These are phyloP conservation scores for Acromyrmex echinatior DNA, from an alignment of 1,140 invertebrate species.

Conservation along the genomic window DNA sequence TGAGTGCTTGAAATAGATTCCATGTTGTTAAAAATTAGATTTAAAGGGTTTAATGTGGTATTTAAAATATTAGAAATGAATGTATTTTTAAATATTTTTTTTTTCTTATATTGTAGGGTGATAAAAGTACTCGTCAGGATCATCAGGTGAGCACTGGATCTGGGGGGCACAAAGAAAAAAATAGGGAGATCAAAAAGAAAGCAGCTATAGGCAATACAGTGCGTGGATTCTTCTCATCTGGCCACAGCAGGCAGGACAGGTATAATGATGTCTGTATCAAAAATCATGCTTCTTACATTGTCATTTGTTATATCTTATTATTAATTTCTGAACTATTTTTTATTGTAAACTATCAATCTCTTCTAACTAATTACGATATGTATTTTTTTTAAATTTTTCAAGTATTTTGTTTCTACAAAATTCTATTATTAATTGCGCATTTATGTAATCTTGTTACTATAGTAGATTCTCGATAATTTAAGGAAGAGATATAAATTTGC, in stretches of 20 bases:
- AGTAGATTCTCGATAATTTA: conserved; percentile 18
- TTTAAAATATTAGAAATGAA: neutral
- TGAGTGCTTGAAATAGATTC: neutral
- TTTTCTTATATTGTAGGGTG: conserved; percentile 75
- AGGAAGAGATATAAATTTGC: neutral
- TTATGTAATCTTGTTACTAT: conserved; percentile 29
- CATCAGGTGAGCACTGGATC: conserved; percentile 82
- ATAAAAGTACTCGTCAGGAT: conserved; percentile 81
- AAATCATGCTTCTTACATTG: conserved; percentile 86
- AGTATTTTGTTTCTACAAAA: conserved; percentile 38
- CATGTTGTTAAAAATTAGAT: conserved; percentile 77
- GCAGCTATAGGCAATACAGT: conserved; percentile 86
- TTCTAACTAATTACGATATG: conserved; percentile 19
- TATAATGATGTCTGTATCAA: conserved; percentile 87
- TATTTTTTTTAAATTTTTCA: neutral
- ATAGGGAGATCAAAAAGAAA: conserved; percentile 85
- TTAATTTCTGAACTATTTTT: conserved; percentile 73
- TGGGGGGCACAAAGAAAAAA: conserved; percentile 82
- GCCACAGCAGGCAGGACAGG: conserved; percentile 87
- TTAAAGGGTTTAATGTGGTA: neutral
- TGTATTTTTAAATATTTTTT: neutral
- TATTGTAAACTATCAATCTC: conserved; percentile 56
- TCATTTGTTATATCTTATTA: conserved; percentile 77
- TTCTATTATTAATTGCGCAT: conserved; percentile 36
- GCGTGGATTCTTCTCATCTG: conserved; percentile 85